phyloP scores from a whole-genome alignment of 35 echinoderm and acorn worm species.

The Apostichopus japonicus region DNA sequence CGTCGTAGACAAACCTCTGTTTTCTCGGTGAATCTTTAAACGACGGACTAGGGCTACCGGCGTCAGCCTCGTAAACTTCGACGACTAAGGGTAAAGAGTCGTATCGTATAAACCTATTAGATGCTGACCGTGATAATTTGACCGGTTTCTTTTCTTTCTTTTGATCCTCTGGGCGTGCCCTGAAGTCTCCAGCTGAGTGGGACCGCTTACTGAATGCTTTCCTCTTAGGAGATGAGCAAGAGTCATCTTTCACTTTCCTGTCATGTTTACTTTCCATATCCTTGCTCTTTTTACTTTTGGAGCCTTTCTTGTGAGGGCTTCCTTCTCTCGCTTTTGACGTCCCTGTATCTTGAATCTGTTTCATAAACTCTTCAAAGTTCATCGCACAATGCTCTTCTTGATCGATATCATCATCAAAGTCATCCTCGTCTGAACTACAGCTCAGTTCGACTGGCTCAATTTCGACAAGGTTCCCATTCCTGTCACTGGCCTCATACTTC shows the following conservation, averaged over 20 bases:
- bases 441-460: conserved; percentile 69
- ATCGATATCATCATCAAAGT: conserved; percentile 73
- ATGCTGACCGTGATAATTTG: conserved; percentile 39
- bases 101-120: conserved; percentile 92
- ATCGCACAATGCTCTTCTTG: conserved; percentile 64
- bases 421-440: conserved; percentile 84
- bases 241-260: conserved; percentile 75
- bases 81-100: conserved; percentile 94
- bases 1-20: conserved; percentile 57
- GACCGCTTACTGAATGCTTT: conserved; percentile 38
- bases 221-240: conserved; percentile 41
- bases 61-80: conserved; percentile 91
- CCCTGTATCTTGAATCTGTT: conserved; percentile 71
- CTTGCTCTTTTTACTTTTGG: conserved; percentile 48
- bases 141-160: conserved; percentile 49
- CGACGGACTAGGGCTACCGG: conserved; percentile 65
- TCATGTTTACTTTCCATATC: conserved; percentile 53
- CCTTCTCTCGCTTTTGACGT: conserved; percentile 45
- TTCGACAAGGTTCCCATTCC: conserved; percentile 55
- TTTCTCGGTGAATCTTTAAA: conserved; percentile 50
- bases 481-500: conserved; percentile 63
- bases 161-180: conserved; percentile 46
- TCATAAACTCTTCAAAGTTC: conserved; percentile 82
- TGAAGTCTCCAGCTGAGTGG: conserved; percentile 45
- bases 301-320: conserved; percentile 36